phyloP scores from a whole-genome alignment of 53 echinoderm and acorn worm genomes.

The Arbacia lixula region DNA sequence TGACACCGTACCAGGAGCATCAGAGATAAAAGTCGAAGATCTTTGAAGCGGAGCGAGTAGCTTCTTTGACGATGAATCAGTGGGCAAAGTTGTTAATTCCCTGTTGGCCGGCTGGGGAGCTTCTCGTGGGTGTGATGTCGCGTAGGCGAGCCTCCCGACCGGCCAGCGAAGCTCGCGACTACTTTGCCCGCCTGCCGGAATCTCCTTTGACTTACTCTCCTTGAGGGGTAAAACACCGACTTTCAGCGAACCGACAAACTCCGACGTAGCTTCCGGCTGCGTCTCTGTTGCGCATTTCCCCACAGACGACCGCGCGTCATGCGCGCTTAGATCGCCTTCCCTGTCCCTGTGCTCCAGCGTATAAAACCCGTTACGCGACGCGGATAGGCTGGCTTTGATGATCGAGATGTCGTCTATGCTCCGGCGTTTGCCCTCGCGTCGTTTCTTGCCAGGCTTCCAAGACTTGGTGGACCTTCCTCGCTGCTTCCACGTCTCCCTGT shows the following conservation, averaged over 20 bases:
- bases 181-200: not conserved
- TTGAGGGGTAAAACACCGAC: slow-evolving; percentile 23
- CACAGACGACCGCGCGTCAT: not conserved
- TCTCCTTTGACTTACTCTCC: not conserved
- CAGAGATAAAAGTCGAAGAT: not conserved
- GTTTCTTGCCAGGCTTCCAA: slow-evolving; percentile 44
- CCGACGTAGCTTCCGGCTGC: not conserved
- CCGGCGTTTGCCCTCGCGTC: not conserved
- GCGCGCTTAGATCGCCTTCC: not conserved
- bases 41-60: not conserved
- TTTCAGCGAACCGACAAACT: slow-evolving; percentile 27
- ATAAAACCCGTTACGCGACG: slow-evolving; percentile 20
- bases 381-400: not conserved
- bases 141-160: slow-evolving; percentile 21
- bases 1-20: not conserved
- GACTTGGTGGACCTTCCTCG: not conserved
- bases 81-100: not conserved
- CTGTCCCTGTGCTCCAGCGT: slow-evolving; percentile 28
- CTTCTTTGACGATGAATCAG: slow-evolving; percentile 8
- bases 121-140: not conserved
- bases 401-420: not conserved
- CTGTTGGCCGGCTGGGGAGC: not conserved
- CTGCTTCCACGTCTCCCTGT: slow-evolving; percentile 43
- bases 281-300: not conserved
- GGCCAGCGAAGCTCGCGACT: slow-evolving; percentile 35